A percentile compares a stretch with the other conserved stretches of the same genome.
Evolutionary conservation across 2,113 vertebrate species (phyloP).

Genomic region (Muscicapa adusta): DNA sequence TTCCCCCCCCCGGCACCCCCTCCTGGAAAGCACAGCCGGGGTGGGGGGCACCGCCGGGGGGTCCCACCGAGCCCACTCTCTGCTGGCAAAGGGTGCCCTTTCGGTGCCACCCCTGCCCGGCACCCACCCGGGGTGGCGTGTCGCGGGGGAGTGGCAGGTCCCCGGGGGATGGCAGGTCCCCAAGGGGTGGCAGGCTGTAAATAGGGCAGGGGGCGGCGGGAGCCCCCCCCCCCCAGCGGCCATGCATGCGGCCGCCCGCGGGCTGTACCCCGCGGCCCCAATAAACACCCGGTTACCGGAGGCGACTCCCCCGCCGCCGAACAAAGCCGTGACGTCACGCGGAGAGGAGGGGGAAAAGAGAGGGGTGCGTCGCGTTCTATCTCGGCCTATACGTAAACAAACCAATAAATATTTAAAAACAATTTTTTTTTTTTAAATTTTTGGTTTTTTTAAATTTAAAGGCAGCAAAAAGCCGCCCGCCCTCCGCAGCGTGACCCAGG

Average conservation of each 20-base stretch:
- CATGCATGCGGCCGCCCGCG: conserved; percentile 53
- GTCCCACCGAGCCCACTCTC: conserved; percentile 23
- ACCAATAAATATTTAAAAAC: not conserved
- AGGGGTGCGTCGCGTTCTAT: not conserved
- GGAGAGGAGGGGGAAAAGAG: fast-evolving
- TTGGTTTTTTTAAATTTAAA: not conserved
- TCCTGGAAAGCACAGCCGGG: not conserved
- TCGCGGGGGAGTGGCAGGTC: not conserved
- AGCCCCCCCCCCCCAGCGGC: not conserved
- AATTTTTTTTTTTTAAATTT: not conserved
- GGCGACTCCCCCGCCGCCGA: not conserved
- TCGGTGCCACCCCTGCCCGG: not conserved
- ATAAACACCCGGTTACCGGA: conserved; percentile 24
- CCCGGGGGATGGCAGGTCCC: not conserved
- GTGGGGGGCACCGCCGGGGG: not conserved
- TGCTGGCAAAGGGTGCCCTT: conserved; percentile 57
- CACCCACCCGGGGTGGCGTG: not conserved
- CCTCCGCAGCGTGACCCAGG: not conserved
- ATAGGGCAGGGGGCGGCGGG: conserved; percentile 26
- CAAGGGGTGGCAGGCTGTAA: conserved; percentile 24
- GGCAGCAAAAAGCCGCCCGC: not conserved
- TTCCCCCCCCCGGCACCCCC: too few species aligned
- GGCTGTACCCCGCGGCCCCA: conserved; percentile 46
- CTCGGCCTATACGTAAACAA: not conserved
- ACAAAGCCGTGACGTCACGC: not conserved